Evolutionary conservation across 2,888 invertebrate genomes (phyloP), one percentile per base, ranked within the genome.

Genomic region (Pedicia rivosa): DNA sequence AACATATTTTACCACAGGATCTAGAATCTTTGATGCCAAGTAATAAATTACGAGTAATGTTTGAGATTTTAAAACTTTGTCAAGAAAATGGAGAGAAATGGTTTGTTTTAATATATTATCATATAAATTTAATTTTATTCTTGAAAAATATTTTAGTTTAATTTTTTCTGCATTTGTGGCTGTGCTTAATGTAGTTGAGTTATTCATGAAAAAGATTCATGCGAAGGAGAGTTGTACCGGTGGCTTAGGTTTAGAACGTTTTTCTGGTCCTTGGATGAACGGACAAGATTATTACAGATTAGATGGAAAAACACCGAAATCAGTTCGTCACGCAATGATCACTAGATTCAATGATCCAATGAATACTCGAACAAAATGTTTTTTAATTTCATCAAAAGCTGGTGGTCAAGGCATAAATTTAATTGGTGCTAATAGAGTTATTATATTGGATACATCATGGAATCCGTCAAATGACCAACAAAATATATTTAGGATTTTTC

Each of bases 401-500:
- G 91, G 91, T 8, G 84, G 80, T 4, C 67, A 91, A 31, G 91
- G 92, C 0, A 74, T 90, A 38, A 92, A 92, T 65, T 68, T 92
- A 61, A 76, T 78, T 30, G 83, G 81, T 0, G 91, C 91, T 12
- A 92, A 90, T 63, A 71, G 91, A 45, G 86, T 90, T 33, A 75
- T 92, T 39, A 78, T 92, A 38, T 74, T 92, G 55, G 90, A 90
- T 56, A 86, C 86, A 0, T 84, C 82, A 10, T 92, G 90, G 87
- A 92, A 92, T 63, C 92, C 92, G 2, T 76, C 86, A 0, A 78
- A 83, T 55, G 91, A 92, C 55, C 76, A 78, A 36, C 92, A 92
- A 64, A 84, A 88, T 49, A 80, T 92, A 43, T 92, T 88, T 64
- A 66, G 92, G 36, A 78, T 83, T 2, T 91, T 84, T 55, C 70